These are phyloP conservation scores for Melanotaenia trifasciata DNA, from an alignment of 2,797 vertebrate species.

Conservation along the genomic window DNA sequence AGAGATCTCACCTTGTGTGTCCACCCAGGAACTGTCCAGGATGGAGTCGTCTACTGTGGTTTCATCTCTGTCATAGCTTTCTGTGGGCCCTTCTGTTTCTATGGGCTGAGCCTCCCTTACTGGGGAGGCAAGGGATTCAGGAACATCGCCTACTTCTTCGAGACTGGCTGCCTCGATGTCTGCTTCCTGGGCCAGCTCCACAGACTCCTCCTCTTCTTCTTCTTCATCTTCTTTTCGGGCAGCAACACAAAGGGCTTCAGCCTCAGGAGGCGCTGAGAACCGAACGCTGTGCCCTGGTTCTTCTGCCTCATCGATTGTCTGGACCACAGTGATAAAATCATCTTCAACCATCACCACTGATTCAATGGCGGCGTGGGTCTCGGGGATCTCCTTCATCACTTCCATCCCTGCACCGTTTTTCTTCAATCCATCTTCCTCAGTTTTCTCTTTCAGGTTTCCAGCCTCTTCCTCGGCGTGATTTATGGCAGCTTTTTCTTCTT, in stretches of 20 bases:
- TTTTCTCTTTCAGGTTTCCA: constrained; percentile 43
- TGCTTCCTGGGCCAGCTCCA: constrained; percentile 84
- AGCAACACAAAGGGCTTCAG: constrained; percentile 74
- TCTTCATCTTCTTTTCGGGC: constrained; percentile 81
- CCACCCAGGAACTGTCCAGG: constrained; percentile 98
- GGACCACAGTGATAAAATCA: constrained; percentile 97
- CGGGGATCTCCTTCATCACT: constrained; percentile 66
- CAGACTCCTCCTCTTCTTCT: constrained; percentile 83
- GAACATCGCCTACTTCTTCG: constrained; percentile 79
- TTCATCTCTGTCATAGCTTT: constrained; percentile 94
- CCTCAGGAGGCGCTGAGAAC: constrained; percentile 88
- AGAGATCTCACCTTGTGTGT: constrained; percentile 93
- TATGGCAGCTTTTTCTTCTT: constrained; percentile 35
- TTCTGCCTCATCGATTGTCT: constrained; percentile 94
- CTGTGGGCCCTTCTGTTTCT: constrained; percentile 89
- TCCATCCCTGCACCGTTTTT: constrained; percentile 63
- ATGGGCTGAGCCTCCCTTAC: constrained; percentile 76
- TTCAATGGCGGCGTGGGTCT: constrained; percentile 91
- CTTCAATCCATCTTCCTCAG: constrained; percentile 60
- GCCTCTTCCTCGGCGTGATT: constrained; percentile 23
- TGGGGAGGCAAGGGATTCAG: constrained; percentile 84
- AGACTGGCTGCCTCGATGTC: constrained; percentile 81
- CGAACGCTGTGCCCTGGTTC: constrained; percentile 92
- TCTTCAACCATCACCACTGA: constrained; percentile 97
- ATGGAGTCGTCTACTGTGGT: constrained; percentile 98